Base-by-base conservation (phyloP, 2,113 vertebrate species). In the Paraplagusia blochii region DNA sequence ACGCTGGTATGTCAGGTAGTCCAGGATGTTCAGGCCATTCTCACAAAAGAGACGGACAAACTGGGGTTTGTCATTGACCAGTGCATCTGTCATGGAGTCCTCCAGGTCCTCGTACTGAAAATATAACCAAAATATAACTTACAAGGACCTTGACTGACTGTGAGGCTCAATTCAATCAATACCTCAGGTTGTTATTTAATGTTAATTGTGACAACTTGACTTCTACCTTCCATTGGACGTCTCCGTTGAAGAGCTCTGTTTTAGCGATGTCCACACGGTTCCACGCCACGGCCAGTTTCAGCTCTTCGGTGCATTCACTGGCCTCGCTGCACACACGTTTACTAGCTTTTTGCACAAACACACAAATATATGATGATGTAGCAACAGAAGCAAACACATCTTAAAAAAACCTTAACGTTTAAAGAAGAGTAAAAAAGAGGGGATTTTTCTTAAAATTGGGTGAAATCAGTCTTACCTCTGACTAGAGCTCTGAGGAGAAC, bases 231-330 rank as follows among this genome's bases (percentile, higher is more conserved):
- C 94, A 96, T 0, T 90, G 85, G 44, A 95, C 92, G 76, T 91
- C 90, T 16, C 93, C 93, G 44, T 93, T 92, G 77, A 96, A 95
- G 42, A 96, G 91, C 81, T 95, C 93, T 14, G 90, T 95, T 76
- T 92, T 93, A 45, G 93, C 94, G 9, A 96, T 94, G 81, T 95
- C 93, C 47, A 94, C 93, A 2, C 94, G 91, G 87, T 95, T 94
- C 94, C 94, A 96, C 1, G 94, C 90, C 49, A 96, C 93, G 0
- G 94, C 94, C 12, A 96, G 70, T 34, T 89, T 95, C 76, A 95
- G 79, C 71, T 96, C 93, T 35, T 96, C 94, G 12, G 81, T 87
- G 78, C 93, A 93, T 3, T 88, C 90, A 8, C 79, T 89, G 34
- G 83, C 85, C 8, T 90, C 76, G 0, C 8, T 17, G 5, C 90